Evolutionary conservation across 2,797 vertebrate species (phyloP).

Genomic region (Macropodus opercularis): DNA sequence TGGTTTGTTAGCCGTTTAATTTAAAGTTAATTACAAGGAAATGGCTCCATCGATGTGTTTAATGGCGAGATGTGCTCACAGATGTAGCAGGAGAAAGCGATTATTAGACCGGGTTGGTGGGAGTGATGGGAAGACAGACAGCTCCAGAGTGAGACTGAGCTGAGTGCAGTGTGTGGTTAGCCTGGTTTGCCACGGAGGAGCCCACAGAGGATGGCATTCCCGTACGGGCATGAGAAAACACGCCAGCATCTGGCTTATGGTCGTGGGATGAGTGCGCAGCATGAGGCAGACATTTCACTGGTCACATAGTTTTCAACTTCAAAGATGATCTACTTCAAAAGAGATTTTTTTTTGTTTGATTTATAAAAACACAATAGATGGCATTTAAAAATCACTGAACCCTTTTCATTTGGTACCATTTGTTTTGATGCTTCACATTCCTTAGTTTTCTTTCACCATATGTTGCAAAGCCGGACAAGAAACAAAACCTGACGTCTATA

Average conservation of each 20-base stretch:
- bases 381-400: conserved; percentile 10
- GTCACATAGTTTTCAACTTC: conserved; percentile 59
- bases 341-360: conserved; percentile 11
- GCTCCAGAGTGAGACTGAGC: conserved; percentile 37
- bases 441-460: conserved; percentile 13
- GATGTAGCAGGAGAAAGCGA: conserved; percentile 64
- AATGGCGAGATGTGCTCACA: conserved; percentile 48
- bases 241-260: conserved; percentile 61
- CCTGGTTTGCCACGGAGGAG: conserved; percentile 53
- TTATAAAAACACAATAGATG: conserved; percentile 24
- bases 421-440: conserved; percentile 20
- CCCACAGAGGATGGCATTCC: conserved; percentile 44
- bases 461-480: conserved; percentile 10
- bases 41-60: conserved; percentile 56
- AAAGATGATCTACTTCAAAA: conserved; percentile 60
- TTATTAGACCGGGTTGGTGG: conserved; percentile 39
- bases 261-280: conserved; percentile 44
- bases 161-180: conserved; percentile 41
- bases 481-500: not conserved
- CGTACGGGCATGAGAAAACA: conserved; percentile 51
- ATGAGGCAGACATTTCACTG: conserved; percentile 38
- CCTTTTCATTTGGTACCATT: conserved; percentile 35
- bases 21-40: conserved; percentile 65
- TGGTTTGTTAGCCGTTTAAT: conserved; percentile 55
- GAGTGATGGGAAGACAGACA: no score